Evolutionary conservation across 2,888 invertebrate species (phyloP).

Genomic region (Rhingia rostrata): DNA sequence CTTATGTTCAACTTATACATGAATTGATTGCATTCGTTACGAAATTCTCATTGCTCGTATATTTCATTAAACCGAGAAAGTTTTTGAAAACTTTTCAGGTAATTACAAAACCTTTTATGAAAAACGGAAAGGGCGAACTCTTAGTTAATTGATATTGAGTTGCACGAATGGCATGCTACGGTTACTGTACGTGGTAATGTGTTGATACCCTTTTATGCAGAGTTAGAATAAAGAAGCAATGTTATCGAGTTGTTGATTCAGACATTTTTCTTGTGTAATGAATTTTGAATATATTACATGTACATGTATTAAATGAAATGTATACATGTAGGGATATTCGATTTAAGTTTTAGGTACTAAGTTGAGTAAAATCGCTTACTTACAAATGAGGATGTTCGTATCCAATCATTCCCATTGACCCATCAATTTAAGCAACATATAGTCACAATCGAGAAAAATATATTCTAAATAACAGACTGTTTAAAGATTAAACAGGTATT

Average conservation of each 20-base stretch:
- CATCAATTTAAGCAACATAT: too few species aligned
- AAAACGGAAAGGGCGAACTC: conserved; percentile 50
- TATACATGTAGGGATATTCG: too few species aligned
- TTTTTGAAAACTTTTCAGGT: conserved; percentile 67
- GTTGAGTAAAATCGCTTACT: too few species aligned
- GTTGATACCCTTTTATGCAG: conserved; percentile 20
- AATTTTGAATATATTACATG: conserved; percentile 4
- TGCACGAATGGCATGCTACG: conserved; percentile 48
- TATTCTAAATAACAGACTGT: too few species aligned
- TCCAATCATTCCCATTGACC: too few species aligned
- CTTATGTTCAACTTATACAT: not conserved
- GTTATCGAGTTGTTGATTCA: too few species aligned
- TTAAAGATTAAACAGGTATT: too few species aligned
- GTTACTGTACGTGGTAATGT: conserved; percentile 37
- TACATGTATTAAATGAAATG: too few species aligned
- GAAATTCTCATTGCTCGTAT: conserved; percentile 52
- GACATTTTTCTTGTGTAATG: not conserved
- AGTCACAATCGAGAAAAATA: too few species aligned
- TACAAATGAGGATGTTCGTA: too few species aligned
- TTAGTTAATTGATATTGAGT: conserved; percentile 65
- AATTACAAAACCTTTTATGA: conserved; percentile 64
- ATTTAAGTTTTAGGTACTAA: too few species aligned
- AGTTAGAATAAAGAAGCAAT: not conserved
- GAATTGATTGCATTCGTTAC: conserved; percentile 12
- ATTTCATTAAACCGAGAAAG: conserved; percentile 55